Base-by-base conservation (phyloP, 2,113 vertebrate species). In the Caretta caretta region DNA sequence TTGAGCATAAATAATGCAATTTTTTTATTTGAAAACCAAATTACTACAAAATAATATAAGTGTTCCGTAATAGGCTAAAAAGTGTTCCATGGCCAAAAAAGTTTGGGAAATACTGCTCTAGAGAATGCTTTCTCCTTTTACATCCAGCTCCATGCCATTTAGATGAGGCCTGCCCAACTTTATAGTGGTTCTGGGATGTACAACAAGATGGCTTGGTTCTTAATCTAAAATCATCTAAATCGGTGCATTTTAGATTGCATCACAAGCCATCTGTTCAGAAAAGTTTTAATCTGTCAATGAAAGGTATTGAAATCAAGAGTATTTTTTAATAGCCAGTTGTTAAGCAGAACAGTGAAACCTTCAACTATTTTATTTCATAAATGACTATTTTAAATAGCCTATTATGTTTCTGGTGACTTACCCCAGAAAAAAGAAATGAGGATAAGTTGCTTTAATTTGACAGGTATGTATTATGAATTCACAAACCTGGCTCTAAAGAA, bases 111-210 rank as follows among this genome's bases (percentile, higher is more conserved):
- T 42, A 5, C 42, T 42, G 42, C 42, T 54, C 75, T 82, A 87
- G 69, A 49, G 0, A 0, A 72, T 14, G 82, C 25, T 75, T 75
- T 49, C 20, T 82, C 86, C 80, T 88, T 56, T 24, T 0, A 13
- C 35, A 76, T 48, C 11, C 6, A 27, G 24, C 13, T 48, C 42
- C 1, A 12, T 17, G 29, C 35, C 9, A 3, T 84, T 5, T 57
- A 17, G 83, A 56, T 16, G 59, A 87, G 5, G 29, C 49, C 17
- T 80, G 42, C 35, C 3, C 7, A 72, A 48, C 42, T 29, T 46
- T 27, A 46, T 78, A 78, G 10, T 78, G 25, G 24, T 80, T 93
- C 27, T 57, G 5, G 90, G 22, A 22, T 72, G 65, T 72, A 75
- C 5, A 95, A 11, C 19, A 69, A 51, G 14, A 8, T 0, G 2